Evolutionary conservation across 2,888 invertebrate species (phyloP), one percentile per base, ranked within the genome.

Genomic region (Archaeoteleia sp.): DNA sequence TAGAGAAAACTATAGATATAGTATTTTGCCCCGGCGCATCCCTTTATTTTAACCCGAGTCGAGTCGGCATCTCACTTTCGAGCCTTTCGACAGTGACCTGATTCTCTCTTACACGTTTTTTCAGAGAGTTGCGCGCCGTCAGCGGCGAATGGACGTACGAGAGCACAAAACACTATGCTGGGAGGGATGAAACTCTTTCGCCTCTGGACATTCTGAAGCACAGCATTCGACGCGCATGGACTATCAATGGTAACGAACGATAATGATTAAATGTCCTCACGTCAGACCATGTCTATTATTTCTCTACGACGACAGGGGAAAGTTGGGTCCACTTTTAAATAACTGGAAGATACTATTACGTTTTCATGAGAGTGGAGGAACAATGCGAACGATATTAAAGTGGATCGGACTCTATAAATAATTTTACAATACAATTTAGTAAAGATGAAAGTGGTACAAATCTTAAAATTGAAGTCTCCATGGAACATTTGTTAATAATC

Each of bases 61-160:
- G 48, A 34, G 55, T 43, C 27, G 12, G 42, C 49, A 45, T 48
- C 45, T 54, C 27, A 65, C 65, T 61, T 65, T 69, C 61, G 40
- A 42, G 53, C 61, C 69, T 61, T 69, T 65, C 70, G 55, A 66
- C 46, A 51, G 55, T 67, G 63, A 69, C 63, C 67, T 58, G 43
- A 62, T 61, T 66, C 14, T 37, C 32, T 27, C 40, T 45, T 61
- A 37, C 68, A 13, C 15, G 35, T 43, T 68, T 62, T 77, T 88
- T 88, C 71, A 92, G 92, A 87, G 91, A 92, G 85, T 87, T 92
- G 71, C 90, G 91, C 83, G 88, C 90, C 13, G 89, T 89, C 32
- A 90, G 90, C 53, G 90, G 90, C 54, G 91, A 91, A 78, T 92
- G 92, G 91, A 88, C 91, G 85, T 90, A 90, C 82, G 90, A 90